These are phyloP conservation scores for Tychaedon coryphoeus DNA, from an alignment of 2,113 vertebrate species.

Conservation along the genomic window DNA sequence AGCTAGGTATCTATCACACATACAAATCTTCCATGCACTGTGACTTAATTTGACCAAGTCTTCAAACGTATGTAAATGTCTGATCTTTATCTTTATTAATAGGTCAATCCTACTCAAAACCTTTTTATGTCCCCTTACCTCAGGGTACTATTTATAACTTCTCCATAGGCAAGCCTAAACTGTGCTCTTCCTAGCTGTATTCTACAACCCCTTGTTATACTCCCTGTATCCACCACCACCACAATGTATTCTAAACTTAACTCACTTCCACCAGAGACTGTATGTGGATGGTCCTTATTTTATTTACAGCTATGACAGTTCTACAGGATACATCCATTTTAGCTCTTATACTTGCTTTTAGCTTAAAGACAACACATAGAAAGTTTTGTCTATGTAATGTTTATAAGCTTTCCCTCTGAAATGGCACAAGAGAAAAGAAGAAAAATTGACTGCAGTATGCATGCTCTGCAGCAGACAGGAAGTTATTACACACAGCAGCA, in stretches of 20 bases:
- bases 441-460: not conserved
- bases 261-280: not conserved
- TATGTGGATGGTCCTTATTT: not conserved
- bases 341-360: not conserved
- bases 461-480: not conserved
- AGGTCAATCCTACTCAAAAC: not conserved
- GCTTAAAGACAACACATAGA: not conserved
- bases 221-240: not conserved
- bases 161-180: not conserved
- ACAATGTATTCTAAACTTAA: not conserved
- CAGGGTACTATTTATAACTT: not conserved
- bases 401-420: not conserved
- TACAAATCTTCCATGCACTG: not conserved
- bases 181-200: not conserved
- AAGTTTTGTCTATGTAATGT: not conserved
- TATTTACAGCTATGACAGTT: not conserved
- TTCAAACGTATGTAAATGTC: not conserved
- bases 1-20: not conserved
- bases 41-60: not conserved
- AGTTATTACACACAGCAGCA: not conserved
- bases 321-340: not conserved
- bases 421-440: not conserved
- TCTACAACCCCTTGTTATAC: not conserved
- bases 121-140: not conserved
- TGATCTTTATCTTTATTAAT: not conserved